Conservation (phyloP, 2,797 vertebrate genomes). For the Brachyalestes nurse region DNA sequence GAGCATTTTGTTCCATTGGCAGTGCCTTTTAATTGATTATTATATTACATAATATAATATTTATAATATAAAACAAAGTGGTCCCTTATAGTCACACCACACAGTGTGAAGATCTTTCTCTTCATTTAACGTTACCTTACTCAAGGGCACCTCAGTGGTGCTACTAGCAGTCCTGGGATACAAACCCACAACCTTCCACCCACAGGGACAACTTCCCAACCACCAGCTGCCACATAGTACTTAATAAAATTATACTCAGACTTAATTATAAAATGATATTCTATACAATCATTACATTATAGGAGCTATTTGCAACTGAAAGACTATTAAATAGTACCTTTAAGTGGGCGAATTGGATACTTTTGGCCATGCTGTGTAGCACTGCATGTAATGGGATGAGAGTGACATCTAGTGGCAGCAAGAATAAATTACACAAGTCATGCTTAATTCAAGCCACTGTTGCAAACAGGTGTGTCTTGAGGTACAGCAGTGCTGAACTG, state of each 20-base stretch:
- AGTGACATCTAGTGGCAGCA: constrained; percentile 8
- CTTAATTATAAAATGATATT: too few species aligned
- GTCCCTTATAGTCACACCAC: too few species aligned
- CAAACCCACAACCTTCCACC: too few species aligned
- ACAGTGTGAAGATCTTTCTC: too few species aligned
- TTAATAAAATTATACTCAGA: too few species aligned
- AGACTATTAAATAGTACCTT: not conserved
- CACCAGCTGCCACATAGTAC: too few species aligned
- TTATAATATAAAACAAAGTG: too few species aligned
- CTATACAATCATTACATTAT: not conserved
- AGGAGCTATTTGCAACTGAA: not conserved
- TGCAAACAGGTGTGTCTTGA: not conserved
- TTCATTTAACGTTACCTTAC: too few species aligned
- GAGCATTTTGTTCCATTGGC: not conserved
- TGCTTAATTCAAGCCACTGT: not conserved
- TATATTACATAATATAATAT: too few species aligned
- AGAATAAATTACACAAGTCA: not conserved
- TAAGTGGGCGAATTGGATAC: not conserved
- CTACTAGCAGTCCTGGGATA: too few species aligned
- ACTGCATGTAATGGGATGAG: not conserved
- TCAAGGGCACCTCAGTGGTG: too few species aligned
- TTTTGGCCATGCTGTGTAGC: not conserved
- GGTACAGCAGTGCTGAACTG: not conserved
- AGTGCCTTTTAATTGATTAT: not conserved
- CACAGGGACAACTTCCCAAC: too few species aligned